Evolutionary conservation across 2,888 invertebrate species (phyloP), one percentile per base, ranked within the genome.

Genomic region (Anarsia innoxiella): DNA sequence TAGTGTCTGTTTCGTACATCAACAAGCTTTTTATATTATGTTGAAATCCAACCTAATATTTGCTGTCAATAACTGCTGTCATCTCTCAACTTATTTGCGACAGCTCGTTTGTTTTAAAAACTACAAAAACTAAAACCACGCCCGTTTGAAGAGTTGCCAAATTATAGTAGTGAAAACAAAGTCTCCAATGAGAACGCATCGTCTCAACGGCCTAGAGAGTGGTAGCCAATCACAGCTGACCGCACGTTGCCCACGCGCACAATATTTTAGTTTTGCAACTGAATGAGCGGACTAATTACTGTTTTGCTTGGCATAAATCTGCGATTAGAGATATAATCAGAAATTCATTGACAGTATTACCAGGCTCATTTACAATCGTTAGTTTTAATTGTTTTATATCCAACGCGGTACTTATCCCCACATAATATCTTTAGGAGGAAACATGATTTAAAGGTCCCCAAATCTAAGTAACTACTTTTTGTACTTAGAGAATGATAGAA

Each of bases 91-190:
- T 26, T 35, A 23, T 26, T 16, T 25, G 15, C 35, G 45, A 44
- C 43, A 43, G 37, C 45, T 37, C 41, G 40, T 48, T 43, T 43
- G 45, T 48, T 42, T 40, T 40, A 41, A 32, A 39, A 23, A 16
- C 27, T 61, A 63, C 62, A 56, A 49, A 35, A 49, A 45, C 36
- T 38, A 44, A 64, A 51, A 60, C 71, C 62, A 57, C 77, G 75
- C 80, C 80, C 56, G 60, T 51, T 75, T 79, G 79, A 73, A 53
- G 53, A 57, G 56, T 66, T 77, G 79, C 80, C 80, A 80, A 80
- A 78, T 72, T 65, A 59, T 66, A 59, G 50, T 50, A 47, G 51
- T 46, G 46, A 53, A 55, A 51, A 48, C 50, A 39, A 41, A 39
- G 30, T 48, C 41, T 32, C 76, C 78, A 78, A 76, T 76, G 50